phyloP scores from a whole-genome alignment of 2,888 invertebrate species.

The Andrena praecox region DNA sequence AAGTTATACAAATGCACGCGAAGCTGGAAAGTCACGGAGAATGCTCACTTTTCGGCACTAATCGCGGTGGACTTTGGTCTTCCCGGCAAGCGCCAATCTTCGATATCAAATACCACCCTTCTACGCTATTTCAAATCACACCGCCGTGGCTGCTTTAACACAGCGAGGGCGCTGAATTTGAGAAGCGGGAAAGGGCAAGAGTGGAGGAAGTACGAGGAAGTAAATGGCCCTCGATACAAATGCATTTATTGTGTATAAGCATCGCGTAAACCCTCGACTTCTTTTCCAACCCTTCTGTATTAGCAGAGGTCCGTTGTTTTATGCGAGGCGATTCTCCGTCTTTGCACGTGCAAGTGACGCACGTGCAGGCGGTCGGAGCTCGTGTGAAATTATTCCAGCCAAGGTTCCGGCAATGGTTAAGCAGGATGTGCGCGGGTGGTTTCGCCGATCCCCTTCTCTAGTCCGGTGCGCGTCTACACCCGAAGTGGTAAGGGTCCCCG shows the following conservation, averaged over 20 bases:
- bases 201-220: not conserved
- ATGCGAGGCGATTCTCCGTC: conserved; percentile 8
- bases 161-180: not conserved
- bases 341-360: conserved; percentile 52
- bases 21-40: not conserved
- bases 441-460: conserved; percentile 60
- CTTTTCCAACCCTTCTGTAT: conserved; percentile 1
- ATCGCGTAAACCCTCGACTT: not conserved
- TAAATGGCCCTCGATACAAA: conserved; percentile 23
- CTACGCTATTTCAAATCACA: not conserved
- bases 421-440: conserved; percentile 78
- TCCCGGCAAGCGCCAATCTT: too few species aligned
- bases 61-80: too few species aligned
- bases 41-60: too few species aligned
- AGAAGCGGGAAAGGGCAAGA: not conserved
- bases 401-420: conserved; percentile 75
- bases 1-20: conserved; percentile 44
- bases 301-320: conserved; percentile 42
- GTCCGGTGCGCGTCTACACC: conserved; percentile 50
- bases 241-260: not conserved
- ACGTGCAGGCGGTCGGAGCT: conserved; percentile 56
- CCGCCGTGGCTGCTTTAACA: not conserved
- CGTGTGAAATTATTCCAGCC: conserved; percentile 73
- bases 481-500: conserved; percentile 42
- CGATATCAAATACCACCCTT: too few species aligned